Evolutionary conservation across 2,113 vertebrate species (phyloP).

Genomic region (Albula glossodonta): DNA sequence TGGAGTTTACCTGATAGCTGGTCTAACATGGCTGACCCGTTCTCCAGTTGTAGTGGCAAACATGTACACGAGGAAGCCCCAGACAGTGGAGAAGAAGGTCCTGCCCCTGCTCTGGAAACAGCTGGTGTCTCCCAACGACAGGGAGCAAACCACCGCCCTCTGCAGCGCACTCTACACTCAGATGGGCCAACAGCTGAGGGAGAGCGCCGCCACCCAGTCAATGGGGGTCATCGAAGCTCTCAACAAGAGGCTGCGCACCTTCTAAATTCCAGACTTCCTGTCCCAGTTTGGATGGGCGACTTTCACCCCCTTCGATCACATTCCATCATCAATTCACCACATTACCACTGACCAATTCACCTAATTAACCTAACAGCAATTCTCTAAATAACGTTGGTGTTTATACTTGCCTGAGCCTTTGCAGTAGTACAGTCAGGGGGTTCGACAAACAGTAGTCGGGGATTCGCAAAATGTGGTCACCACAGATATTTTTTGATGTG

Average conservation of each 20-base stretch:
- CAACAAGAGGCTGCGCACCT: background rate
- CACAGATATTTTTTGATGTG: too few species aligned
- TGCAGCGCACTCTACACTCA: background rate
- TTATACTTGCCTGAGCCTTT: too few species aligned
- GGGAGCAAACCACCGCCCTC: background rate
- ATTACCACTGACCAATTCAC: too few species aligned
- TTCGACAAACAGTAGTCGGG: too few species aligned
- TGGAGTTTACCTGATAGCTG: background rate
- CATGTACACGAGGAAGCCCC: background rate
- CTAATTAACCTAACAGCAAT: too few species aligned
- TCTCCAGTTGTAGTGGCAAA: background rate
- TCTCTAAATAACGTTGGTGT: too few species aligned
- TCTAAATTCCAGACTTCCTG: background rate
- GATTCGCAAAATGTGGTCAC: too few species aligned
- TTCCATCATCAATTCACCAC: too few species aligned
- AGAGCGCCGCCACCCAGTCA: background rate
- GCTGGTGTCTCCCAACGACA: background rate
- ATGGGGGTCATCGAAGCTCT: background rate
- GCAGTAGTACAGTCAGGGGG: too few species aligned
- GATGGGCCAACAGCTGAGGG: background rate
- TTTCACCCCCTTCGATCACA: too few species aligned
- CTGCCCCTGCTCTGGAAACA: background rate
- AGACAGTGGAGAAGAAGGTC: background rate
- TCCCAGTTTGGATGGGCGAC: too few species aligned
- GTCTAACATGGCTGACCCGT: background rate